Base-by-base conservation (phyloP, 2,888 invertebrate genomes). In the Sinodicranocentrus sp. region DNA sequence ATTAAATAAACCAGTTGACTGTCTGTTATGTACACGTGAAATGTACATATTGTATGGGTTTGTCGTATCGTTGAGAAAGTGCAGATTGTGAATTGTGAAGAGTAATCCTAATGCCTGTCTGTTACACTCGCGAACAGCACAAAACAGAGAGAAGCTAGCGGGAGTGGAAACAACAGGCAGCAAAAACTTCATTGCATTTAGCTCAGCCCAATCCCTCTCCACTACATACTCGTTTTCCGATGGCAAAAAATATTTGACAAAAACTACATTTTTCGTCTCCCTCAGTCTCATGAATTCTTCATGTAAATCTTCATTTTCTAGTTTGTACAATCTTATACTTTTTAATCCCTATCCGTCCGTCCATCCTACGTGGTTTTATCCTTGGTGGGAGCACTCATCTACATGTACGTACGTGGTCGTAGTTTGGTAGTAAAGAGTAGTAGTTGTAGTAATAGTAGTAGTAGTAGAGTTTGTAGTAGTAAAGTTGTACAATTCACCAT, bases 381-480 rank as follows among this genome's bases (percentile, higher is more conserved):
- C 39, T 39, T 13, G 39, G 39, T 39, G 48, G 15, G 15, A 48
- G 33, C 3, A 33, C 33, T 33, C 33, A 33, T 33, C 33, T 33
- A 33, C 33, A 33, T 33, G 5, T 10, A 33, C 2, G 48, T 48
- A 48, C 48, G 48, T 48, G n/a, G 48, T 48, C n/a, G 48, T 48
- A 48, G 48, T n/a, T n/a, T 48, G 39, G 39, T 39, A 39, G 39
- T 39, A 39, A 39, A 8, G 39, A 8, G 39, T 39, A 39, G 39
- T 39, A 39, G 39, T 52, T 57, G 57, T 57, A 57, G 57, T 28
- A 61, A 28, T 61, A 61, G 61, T 61, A 61, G 61, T 61, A 61
- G 28, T 61, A 54, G 54, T 48, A 54, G 54, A 61, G 28, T 43
- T 21, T 21, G 43, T 65, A 65, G 43, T 65, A 65, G 65, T 65